Base-by-base conservation (phyloP, 2,797 vertebrate species). In the Amazonetta brasiliensis region DNA sequence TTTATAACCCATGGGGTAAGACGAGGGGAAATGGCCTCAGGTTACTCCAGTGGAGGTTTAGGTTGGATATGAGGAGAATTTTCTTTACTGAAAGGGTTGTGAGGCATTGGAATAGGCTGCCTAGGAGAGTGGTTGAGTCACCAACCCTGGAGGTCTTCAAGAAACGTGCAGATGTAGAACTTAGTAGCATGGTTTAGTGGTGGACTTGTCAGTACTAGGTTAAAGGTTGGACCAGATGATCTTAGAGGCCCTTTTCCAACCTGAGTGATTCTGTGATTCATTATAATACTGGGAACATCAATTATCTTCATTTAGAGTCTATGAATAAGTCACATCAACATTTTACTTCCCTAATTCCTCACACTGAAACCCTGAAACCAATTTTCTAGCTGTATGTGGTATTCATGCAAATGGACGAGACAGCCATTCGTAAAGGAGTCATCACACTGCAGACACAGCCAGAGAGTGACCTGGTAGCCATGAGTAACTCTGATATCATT, bases 401-500 rank as follows among this genome's bases (percentile, higher is more conserved):
- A 89, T 78, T 95, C 92, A 94, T 93, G 92, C 91, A 96, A 97
- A 94, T 86, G 86, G 39, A 67, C 88, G 54, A 97, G 91, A 89
- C 90, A 91, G 44, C 62, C 84, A 82, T 82, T 95, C 78, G 97
- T 93, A 90, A 8, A 89, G 77, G 95, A 85, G 80, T 75, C 67
- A 82, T 94, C 89, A 79, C 80, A 92, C 81, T 58, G 23, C 62
- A 84, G 92, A 89, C 90, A 94, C 60, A 95, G 84, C 91, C 37
- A 56, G 3, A 77, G 88, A 84, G 77, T 89, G 72, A 96, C 90
- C 87, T 75, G 84, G 79, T 93, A 81, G 43, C 31, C 91, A 90
- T 75, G 69, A 95, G 76, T 94, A 94, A 94, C 94, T 96, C 83
- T 85, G 78, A 92, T 90, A 94, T 84, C 55, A 95, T 58, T 86